Percentiles rank a stretch among this genome's conserved stretches.
phyloP scores from a whole-genome alignment of 2,888 invertebrate species.

The Itoplectis maculator region DNA sequence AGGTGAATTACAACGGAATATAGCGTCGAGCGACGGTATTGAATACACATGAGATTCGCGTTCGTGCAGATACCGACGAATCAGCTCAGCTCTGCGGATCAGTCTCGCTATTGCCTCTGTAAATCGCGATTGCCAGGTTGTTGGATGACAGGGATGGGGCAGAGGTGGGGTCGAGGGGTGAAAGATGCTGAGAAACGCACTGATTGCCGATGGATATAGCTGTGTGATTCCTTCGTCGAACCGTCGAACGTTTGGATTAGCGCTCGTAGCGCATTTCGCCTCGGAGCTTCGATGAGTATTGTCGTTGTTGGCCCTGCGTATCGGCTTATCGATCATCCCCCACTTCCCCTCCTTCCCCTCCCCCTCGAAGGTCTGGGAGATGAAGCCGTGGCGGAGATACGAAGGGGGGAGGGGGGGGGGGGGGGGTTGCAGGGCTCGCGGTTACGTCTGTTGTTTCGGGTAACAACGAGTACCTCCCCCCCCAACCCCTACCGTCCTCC shows the following conservation, averaged over 20 bases:
- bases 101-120: no score
- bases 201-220: slow-evolving; percentile 35
- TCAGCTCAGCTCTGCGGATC: no score
- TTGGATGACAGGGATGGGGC: no score
- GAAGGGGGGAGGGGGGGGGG: slow-evolving; percentile 27
- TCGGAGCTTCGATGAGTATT: slow-evolving; percentile 74
- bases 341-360: no score
- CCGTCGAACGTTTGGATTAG: slow-evolving; percentile 54
- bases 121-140: no score
- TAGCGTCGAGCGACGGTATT: no score
- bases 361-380: slow-evolving; percentile 27
- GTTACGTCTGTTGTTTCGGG: slow-evolving; percentile 74
- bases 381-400: slow-evolving; percentile 35
- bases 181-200: slow-evolving; percentile 10
- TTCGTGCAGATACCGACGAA: no score
- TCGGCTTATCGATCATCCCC: slow-evolving; percentile 79
- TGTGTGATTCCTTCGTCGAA: slow-evolving; percentile 36
- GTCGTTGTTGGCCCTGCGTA: slow-evolving; percentile 71
- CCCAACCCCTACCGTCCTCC: slow-evolving; percentile 58
- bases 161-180: no score
- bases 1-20: no score
- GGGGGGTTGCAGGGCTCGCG: slow-evolving; percentile 67
- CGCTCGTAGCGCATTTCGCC: slow-evolving; percentile 8
- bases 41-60: no score
- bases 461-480: slow-evolving; percentile 70